phyloP scores from a whole-genome alignment of 2,888 invertebrate genomes.

The Cantharis rustica region DNA sequence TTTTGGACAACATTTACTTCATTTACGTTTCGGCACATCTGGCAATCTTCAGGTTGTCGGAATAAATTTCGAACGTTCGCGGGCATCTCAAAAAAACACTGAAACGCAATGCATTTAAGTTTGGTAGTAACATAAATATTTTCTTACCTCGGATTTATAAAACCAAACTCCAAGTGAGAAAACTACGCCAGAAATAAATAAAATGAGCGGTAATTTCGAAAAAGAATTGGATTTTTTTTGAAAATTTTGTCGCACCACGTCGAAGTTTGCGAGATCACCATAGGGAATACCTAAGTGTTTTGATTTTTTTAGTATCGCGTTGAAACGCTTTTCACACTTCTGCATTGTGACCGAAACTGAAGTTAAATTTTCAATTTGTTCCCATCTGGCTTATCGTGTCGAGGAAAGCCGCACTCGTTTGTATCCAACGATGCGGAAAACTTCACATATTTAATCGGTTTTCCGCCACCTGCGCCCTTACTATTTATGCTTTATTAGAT shows the following conservation, averaged over 20 bases:
- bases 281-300: slow-evolving; percentile 32
- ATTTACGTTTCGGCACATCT: slow-evolving; percentile 71
- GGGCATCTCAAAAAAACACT: slow-evolving; percentile 52
- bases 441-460: slow-evolving; percentile 30
- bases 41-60: slow-evolving; percentile 81
- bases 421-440: slow-evolving; percentile 38
- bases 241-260: slow-evolving; percentile 19
- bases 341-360: slow-evolving; percentile 36
- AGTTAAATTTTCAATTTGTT: slow-evolving; percentile 19
- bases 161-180: neutral
- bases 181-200: slow-evolving; percentile 9
- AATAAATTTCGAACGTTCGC: slow-evolving; percentile 57
- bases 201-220: slow-evolving; percentile 3
- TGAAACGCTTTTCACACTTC: slow-evolving; percentile 41
- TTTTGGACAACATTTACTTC: slow-evolving; percentile 69
- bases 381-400: slow-evolving; percentile 27
- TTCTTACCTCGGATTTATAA: slow-evolving; percentile 28
- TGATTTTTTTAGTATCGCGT: slow-evolving; percentile 35
- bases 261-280: slow-evolving; percentile 28
- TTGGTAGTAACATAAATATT: neutral
- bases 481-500: neutral
- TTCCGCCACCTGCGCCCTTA: slow-evolving; percentile 36
- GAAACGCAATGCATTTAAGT: slow-evolving; percentile 15
- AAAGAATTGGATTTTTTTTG: slow-evolving; percentile 2
- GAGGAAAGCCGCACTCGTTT: slow-evolving; percentile 37